Base-by-base conservation (phyloP, 2,113 vertebrate species). In the Callaeas wilsoni region DNA sequence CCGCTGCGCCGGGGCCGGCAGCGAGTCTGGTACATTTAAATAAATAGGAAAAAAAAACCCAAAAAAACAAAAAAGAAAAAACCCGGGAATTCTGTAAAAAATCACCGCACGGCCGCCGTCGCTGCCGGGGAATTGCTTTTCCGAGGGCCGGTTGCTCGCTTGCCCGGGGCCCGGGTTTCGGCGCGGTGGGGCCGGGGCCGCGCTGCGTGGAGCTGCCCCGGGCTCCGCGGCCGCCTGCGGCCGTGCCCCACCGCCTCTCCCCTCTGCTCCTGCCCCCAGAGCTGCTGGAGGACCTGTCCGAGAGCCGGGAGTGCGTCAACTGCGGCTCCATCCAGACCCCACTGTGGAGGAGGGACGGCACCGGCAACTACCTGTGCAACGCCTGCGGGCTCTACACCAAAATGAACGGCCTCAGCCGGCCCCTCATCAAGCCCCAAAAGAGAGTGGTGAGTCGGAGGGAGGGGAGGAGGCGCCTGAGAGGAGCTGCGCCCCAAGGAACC, bases 371-470 rank as follows among this genome's bases (percentile, higher is more conserved):
- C 98, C 98, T 99, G 94, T 99, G 99, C 97, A 99, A 99, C 94
- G 99, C 99, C 94, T 99, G 99, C 94, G 99, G 99, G 91, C 98
- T 99, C 62, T 99, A 99, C 98, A 99, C 99, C 98, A 99, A 99
- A 98, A 99, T 99, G 99, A 99, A 99, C 94, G 99, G 99, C 42
- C 99, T 99, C 84, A 99, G 99, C 97, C 98, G 99, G 90, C 99
- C 99, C 84, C 98, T 99, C 97, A 99, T 99, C 98, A 99, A 99
- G 96, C 99, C 99, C 20, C 99, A 99, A 97, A 99, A 99, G 97
- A 98, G 99, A 97, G 99, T 99, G 99, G 99, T 99, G 95, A 99
- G 99, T 98, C 47, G 32, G 47, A 75, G 18, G 16, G 52, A n/a
- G 32, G 53, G 26, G 26, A 69, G 5, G 19, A 33, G 39, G 10